Base-by-base conservation (phyloP, 1,140 invertebrate genomes). In the Eubasilissa regina region DNA sequence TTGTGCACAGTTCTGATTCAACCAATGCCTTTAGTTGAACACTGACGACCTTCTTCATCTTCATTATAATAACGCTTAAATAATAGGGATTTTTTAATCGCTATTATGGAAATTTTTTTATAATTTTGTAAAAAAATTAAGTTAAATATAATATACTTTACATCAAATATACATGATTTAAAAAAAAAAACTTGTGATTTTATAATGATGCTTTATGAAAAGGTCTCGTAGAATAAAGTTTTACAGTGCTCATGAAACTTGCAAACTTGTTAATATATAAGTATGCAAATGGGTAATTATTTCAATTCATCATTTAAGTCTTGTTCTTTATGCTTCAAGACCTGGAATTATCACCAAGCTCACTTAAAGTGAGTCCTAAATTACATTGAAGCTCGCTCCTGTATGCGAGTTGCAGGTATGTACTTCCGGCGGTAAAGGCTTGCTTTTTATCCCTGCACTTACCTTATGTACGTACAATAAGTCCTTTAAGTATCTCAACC, bases 381-480 rank as follows among this genome's bases (percentile, higher is more conserved):
- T 43, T 62, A 53, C 25, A 80, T 56, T n/a, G 74, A 13, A 35
- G 25, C 10, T 78, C 58, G 79, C 1, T 35, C 25, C 10, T 35
- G 13, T 21, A 25, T 25, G 17, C 17, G 8, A 11, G 19, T 21
- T 21, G 58, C 15, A 12, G 21, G 56, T 60, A 76, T 77, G 72
- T 77, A 44, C 43, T 68, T 73, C 48, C 51, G 47, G 64, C 56
- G 80, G 73, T 73, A 76, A 80, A 80, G 60, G 74, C 62, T 55
- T 66, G 77, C 80, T 79, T 81, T 81, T 81, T 81, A 81, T 81
- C 77, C 74, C 62, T 68, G 75, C 75, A 77, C 75, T 77, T 77
- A 77, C 75, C 15, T 17, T 68, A 21, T 19, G 17, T 58, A 55
- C 45, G n/a, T 35, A n/a, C 25, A 68, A 68, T 35, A 68, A 45